Evolutionary conservation across 2,888 invertebrate genomes (phyloP), one percentile per base, ranked within the genome.

Genomic region (Apotomis betuletana): DNA sequence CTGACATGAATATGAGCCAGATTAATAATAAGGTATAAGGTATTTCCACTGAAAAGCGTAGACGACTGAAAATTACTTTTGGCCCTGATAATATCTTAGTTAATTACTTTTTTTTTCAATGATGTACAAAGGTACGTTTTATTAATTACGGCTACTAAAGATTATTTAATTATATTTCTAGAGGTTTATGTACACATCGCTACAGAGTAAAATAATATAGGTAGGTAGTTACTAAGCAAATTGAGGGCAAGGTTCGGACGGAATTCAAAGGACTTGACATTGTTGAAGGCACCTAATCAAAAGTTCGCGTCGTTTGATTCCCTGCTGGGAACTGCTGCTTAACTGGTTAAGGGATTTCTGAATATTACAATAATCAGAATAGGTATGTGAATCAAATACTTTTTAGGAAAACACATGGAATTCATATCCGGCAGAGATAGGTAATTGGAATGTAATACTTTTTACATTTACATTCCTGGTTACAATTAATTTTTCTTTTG

Each of bases 201-300:
- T 71, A n/a, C 41, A 49, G 46, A 44, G 52, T 57, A 70, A 61
- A 61, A 67, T 58, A 51, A 71, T 67, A 55, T 12, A 27, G 27
- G 27, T 27, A 27, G 27, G 27, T 27, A 27, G 27, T 27, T 27
- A 71, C 57, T 67, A 67, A 49, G 41, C 49, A 61, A 67, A 60
- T 67, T 57, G 46, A 52, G 67, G 55, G 55, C 62, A 67, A 55
- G 57, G 71, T 67, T 57, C 44, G 54, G 57, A 36, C 59, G 57
- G 57, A 67, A 71, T 67, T 62, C 57, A 57, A 61, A 49, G 60
- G 59, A 57, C 41, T 71, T 71, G 54, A 49, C 61, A 55, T 71
- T 62, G 60, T 70, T 55, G 67, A 38, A 67, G 60, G 71, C 61
- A 41, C 61, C 71, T 71, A 71, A 71, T 71, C 71, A 71, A 71